Base-by-base conservation (phyloP, 2,113 vertebrate genomes). In the Acrocephalus kingi region DNA sequence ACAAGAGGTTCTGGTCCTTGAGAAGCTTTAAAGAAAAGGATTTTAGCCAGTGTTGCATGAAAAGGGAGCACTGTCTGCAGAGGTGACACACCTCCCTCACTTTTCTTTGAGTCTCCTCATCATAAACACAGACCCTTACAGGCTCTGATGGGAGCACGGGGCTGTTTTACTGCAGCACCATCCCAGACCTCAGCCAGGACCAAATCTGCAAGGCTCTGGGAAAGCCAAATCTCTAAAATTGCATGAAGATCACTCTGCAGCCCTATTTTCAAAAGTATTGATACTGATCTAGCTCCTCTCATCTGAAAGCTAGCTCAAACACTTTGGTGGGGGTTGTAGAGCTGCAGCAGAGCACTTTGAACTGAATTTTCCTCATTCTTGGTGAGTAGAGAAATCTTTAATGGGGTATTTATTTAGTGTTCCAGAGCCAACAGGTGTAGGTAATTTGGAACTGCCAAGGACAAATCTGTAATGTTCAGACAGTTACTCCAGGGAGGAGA, bases 351-450 rank as follows among this genome's bases (percentile, higher is more conserved):
- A 46, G 49, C 62, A 69, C 85, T 58, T 66, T 41, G 59, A 83
- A 58, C 55, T 48, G 35, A 1, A 0, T 73, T 88, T 74, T 64
- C 83, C 31, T 85, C 55, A 24, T 88, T 49, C 23, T 83, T 30
- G 3, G 15, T 62, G 55, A 66, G 54, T 1, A 86, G 48, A 79
- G 49, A 86, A 78, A 28, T 35, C 21, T 35, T 82, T 84, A 89
- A 93, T 52, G 68, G 66, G 23, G 11, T 77, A 59, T 84, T 93
- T 93, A 74, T 86, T 58, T 75, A 61, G 83, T 51, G 37, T 84
- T 22, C 86, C 84, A 77, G 64, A 84, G 69, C 76, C 89, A 82
- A 33, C 80, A 96, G 91, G 90, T 90, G 82, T 15, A 74, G 72
- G 73, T 67, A 51, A 72, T 92, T 92, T 71, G 73, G 75, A 78